Evolutionary conservation across 2,113 vertebrate species (phyloP), one percentile per base, ranked within the genome.

Genomic region (Patagioenas fasciata): DNA sequence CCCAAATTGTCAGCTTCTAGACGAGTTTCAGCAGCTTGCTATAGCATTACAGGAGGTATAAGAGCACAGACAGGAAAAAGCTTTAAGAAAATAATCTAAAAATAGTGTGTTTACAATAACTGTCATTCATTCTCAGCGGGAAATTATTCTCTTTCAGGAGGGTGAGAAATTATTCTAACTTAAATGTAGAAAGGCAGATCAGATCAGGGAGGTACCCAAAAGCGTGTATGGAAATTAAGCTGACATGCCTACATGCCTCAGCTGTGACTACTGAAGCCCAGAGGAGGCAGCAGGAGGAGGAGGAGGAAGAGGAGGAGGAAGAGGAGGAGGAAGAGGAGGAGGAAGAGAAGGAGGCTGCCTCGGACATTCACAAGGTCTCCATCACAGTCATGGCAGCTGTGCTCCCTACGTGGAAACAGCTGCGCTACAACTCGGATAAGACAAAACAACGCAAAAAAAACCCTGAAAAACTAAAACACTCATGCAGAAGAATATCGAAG

Each of bases 81-180:
- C 44, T 94, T 94, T 64, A 89, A 85, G 73, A 72, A 94, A 95
- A 93, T 47, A 23, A 74, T 48, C 86, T 89, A 70, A 87, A 93
- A 90, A 80, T 54, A 94, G 66, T 74, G 66, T 57, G 61, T 85
- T 95, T 93, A 91, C 74, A 69, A 20, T 78, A 91, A 79, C 81
- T 92, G 80, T 62, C 79, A 95, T 66, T 95, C 88, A 91, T 85
- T 95, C 90, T 77, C 82, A 92, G 73, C 32, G 65, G 56, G 73
- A 94, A 91, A 96, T 85, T 26, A 88, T 51, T 92, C 24, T 48
- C 80, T 90, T 88, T 83, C 72, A 88, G 25, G 47, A 90, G 51
- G 20, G 51, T 65, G 36, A 85, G 77, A 93, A 91, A 78, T 74
- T 58, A 80, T 65, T 56, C 62, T 91, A 93, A 78, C 50, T 70